Evolutionary conservation across 1,140 invertebrate species (phyloP), one percentile per base, ranked within the genome.

Genomic region (Aporrectodea caliginosa): DNA sequence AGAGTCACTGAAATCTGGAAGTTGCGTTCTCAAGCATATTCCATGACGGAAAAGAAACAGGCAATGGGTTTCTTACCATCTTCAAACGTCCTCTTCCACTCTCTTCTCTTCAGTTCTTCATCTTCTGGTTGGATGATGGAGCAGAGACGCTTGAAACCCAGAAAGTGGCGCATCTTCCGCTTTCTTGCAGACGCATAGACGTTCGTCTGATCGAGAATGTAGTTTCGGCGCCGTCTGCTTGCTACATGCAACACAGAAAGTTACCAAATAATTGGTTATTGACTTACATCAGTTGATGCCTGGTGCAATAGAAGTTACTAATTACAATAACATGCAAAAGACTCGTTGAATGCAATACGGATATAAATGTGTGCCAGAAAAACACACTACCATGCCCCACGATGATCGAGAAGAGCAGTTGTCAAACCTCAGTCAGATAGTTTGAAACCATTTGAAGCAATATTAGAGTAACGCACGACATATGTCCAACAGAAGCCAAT

Each of bases 131-230:
- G 80, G 14, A 81, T 33, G 12, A 81, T 76, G 16, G 80, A 76
- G 35, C 80, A 81, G 34, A 81, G 32, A 1, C 80, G 35, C 76
- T 75, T 34, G 58, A 81, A 81, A 0, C 80, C 80, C 0, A 35
- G 22, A 35, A 81, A 81, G 72, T 78, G 70, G n/a, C 73, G 70
- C 80, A 81, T 78, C 72, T 81, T 81, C 29, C 80, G 76, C 16
- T 75, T 73, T n/a, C 80, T 32, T 14, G 80, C 80, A 2, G 76
- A 73, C 30, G 80, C 71, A 31, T 81, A 81, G 29, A 81, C 80
- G 72, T 81, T 81, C 29, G 80, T 81, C 72, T 97, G 95, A 90
- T 97, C 95, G 82, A 97, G 90, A 84, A 97, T 95, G 88, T 92
- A 96, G 90, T 97, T 96, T 82, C 95, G 91, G 81, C 92, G 90